These are phyloP conservation scores for Salpingus planirostris DNA, from an alignment of 2,888 invertebrate genomes.

Conservation along the genomic window DNA sequence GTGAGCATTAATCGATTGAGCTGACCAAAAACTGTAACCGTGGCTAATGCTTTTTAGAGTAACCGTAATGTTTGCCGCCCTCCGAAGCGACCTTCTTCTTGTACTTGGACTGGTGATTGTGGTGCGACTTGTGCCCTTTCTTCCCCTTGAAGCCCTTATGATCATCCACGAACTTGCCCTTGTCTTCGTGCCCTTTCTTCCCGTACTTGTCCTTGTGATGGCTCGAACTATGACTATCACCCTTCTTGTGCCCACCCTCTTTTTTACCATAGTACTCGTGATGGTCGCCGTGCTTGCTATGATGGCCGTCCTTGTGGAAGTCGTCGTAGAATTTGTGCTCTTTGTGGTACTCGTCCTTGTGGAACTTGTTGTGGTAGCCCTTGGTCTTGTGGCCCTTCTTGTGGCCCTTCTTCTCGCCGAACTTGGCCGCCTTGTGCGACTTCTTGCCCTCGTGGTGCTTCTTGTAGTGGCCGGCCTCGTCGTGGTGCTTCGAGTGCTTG, in stretches of 20 bases:
- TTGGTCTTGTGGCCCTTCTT: slow-evolving; percentile 70
- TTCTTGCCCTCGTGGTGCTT: slow-evolving; percentile 58
- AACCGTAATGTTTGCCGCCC: slow-evolving; percentile 26
- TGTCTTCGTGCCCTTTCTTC: slow-evolving; percentile 56
- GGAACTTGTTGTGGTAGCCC: slow-evolving; percentile 70
- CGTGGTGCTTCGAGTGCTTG: slow-evolving; percentile 55
- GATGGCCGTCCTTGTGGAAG: slow-evolving; percentile 61
- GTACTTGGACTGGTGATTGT: slow-evolving; percentile 46
- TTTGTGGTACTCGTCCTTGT: slow-evolving; percentile 69
- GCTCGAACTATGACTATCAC: slow-evolving; percentile 52
- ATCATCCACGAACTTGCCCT: slow-evolving; percentile 56
- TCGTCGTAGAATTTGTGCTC: slow-evolving; percentile 73
- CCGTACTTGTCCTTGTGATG: slow-evolving; percentile 54
- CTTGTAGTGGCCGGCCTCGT: slow-evolving; percentile 54
- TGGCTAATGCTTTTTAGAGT: slow-evolving; percentile 9
- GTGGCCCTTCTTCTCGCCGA: slow-evolving; percentile 66
- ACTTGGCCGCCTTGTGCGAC: slow-evolving; percentile 59
- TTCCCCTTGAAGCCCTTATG: slow-evolving; percentile 56
- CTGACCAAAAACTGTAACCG: no score
- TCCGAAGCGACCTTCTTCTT: slow-evolving; percentile 52
- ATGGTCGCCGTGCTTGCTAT: slow-evolving; percentile 58
- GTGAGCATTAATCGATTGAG: no score
- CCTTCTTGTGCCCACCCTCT: slow-evolving; percentile 58
- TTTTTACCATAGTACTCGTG: slow-evolving; percentile 56
- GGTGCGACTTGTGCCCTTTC: slow-evolving; percentile 55